Evolutionary conservation across 2,888 invertebrate species (phyloP).

Genomic region (Noctua pronuba): DNA sequence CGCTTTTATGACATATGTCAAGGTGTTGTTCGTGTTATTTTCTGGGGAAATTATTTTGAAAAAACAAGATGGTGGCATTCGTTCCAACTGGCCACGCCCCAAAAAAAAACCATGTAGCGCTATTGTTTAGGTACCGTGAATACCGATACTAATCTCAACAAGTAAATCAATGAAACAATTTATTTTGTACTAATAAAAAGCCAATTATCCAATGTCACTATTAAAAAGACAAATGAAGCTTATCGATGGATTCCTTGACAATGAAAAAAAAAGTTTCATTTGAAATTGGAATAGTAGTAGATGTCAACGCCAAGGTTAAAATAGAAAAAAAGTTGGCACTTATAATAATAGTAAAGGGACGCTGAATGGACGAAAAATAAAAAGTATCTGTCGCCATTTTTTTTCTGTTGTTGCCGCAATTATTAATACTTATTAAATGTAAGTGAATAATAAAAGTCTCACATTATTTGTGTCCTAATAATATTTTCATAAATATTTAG

Average conservation of each 20-base stretch:
- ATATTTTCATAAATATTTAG: not conserved
- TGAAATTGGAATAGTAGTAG: conserved; percentile 43
- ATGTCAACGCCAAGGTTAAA: conserved; percentile 59
- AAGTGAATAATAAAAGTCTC: not conserved
- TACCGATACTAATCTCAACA: not conserved
- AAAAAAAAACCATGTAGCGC: not conserved
- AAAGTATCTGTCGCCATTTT: conserved; percentile 27
- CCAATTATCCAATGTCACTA: conserved; percentile 13
- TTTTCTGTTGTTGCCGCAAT: not conserved
- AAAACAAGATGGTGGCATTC: not conserved
- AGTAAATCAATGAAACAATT: conserved; percentile 18
- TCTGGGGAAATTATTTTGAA: not conserved
- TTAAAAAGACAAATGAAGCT: conserved; percentile 39
- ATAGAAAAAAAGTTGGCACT: conserved; percentile 49
- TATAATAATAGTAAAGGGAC: conserved; percentile 1
- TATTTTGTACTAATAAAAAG: conserved; percentile 3
- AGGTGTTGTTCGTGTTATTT: not conserved
- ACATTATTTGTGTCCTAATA: not conserved
- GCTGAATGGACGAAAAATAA: conserved; percentile 19
- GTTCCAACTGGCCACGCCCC: not conserved
- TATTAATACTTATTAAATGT: not conserved
- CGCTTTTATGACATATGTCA: not conserved
- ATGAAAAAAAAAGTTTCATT: conserved; percentile 40
- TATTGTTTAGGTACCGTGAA: conserved; percentile 9
- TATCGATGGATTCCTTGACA: conserved; percentile 51